Evolutionary conservation across 2,888 invertebrate genomes (phyloP).

Genomic region (Cosmia trapezina): DNA sequence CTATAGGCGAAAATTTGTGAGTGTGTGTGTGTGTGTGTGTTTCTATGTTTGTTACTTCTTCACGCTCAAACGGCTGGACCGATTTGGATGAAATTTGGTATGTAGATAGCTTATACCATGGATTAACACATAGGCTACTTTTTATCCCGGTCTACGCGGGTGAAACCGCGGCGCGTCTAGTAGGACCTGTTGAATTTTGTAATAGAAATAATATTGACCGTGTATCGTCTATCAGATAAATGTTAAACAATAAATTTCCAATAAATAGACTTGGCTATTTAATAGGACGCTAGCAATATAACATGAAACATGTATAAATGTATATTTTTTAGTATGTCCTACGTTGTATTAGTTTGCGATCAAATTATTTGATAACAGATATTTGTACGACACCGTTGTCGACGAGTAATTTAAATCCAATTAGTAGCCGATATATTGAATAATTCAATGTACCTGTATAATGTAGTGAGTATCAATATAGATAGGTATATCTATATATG

Average conservation of each 20-base stretch:
- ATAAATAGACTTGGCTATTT: neutral
- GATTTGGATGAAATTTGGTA: too few species aligned
- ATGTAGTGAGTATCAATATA: conserved; percentile 5
- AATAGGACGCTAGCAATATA: neutral
- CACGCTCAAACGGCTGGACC: too few species aligned
- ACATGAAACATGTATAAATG: conserved; percentile 10
- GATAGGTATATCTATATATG: neutral
- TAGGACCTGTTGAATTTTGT: neutral
- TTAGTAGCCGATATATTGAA: conserved; percentile 45
- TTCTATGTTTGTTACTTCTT: too few species aligned
- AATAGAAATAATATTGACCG: neutral
- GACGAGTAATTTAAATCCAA: conserved; percentile 53
- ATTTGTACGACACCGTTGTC: conserved; percentile 24
- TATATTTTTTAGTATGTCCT: conserved; percentile 29
- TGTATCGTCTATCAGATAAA: neutral
- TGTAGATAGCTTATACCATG: too few species aligned
- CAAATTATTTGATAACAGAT: conserved; percentile 48
- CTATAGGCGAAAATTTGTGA: too few species aligned
- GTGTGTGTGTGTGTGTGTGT: too few species aligned
- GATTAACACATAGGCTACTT: too few species aligned
- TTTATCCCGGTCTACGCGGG: too few species aligned
- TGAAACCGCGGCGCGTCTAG: too few species aligned
- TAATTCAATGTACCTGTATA: conserved; percentile 29
- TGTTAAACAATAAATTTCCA: neutral
- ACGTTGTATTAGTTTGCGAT: conserved; percentile 32